Evolutionary conservation across 2,888 invertebrate species (phyloP).

Genomic region (Hirtodrosophila confusa): DNA sequence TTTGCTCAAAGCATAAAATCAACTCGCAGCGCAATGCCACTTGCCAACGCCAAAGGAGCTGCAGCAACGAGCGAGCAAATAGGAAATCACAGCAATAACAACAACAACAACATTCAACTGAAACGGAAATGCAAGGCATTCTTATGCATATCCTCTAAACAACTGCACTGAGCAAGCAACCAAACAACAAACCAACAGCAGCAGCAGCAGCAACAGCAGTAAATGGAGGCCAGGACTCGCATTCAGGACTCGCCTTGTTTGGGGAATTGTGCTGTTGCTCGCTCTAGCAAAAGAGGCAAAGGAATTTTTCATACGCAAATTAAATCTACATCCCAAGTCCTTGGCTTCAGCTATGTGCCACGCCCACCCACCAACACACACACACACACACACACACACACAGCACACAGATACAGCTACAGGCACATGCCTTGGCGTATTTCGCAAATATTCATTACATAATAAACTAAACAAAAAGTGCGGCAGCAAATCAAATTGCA

Average conservation of each 20-base stretch:
- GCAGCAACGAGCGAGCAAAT: conserved; percentile 45
- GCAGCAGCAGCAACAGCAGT: conserved; percentile 22
- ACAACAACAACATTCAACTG: conserved; percentile 48
- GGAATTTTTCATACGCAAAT: conserved; percentile 78
- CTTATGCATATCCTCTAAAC: conserved; percentile 80
- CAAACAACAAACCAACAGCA: conserved; percentile 28
- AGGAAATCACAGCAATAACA: conserved; percentile 74
- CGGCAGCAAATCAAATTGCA: conserved; percentile 64
- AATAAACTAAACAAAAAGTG: conserved; percentile 72
- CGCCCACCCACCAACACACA: conserved; percentile 4
- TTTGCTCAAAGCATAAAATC: conserved; percentile 78
- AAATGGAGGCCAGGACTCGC: conserved; percentile 26
- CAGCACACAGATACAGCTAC: not conserved
- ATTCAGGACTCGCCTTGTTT: conserved; percentile 57
- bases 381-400: conserved; percentile 2
- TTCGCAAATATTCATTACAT: conserved; percentile 74
- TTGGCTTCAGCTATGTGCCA: conserved; percentile 43
- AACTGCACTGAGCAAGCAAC: conserved; percentile 51
- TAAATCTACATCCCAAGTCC: conserved; percentile 67
- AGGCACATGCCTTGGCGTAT: conserved; percentile 42
- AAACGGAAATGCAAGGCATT: conserved; percentile 81
- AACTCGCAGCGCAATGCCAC: conserved; percentile 72
- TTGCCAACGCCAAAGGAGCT: conserved; percentile 48
- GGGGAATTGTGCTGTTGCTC: conserved; percentile 58
- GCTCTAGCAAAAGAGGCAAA: conserved; percentile 34